These are phyloP conservation scores for Thermophis baileyi DNA, from an alignment of 2,113 vertebrate genomes.

Conservation along the genomic window DNA sequence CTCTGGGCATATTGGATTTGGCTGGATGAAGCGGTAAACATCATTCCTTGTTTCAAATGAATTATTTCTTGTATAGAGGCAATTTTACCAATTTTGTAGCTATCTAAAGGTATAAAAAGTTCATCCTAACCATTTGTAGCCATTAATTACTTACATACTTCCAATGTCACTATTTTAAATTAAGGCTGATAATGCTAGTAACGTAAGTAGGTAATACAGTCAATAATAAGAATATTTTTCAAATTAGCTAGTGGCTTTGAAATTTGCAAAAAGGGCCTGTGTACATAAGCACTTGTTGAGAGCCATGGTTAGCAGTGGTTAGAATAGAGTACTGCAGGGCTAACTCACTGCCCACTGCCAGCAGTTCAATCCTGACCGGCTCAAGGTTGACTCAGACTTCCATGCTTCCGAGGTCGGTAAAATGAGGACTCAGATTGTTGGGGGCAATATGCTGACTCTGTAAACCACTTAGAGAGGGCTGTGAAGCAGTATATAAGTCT, in stretches of 20 bases:
- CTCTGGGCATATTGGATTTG: background rate
- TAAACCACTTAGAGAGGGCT: too few relatives aligned
- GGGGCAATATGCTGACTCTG: too few relatives aligned
- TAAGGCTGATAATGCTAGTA: conserved; percentile 12
- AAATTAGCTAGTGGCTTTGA: conserved; percentile 20
- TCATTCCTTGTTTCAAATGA: background rate
- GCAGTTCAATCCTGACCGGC: too few relatives aligned
- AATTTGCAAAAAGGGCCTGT: background rate
- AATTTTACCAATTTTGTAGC: conserved; percentile 49
- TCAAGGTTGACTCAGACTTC: too few relatives aligned
- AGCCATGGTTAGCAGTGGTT: too few relatives aligned
- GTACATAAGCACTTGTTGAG: background rate
- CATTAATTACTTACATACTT: background rate
- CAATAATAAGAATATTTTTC: conserved; percentile 28
- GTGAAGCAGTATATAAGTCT: too few relatives aligned
- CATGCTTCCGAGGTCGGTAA: too few relatives aligned
- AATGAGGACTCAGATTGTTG: too few relatives aligned
- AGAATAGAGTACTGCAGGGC: too few relatives aligned
- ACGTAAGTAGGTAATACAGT: background rate
- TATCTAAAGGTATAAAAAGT: conserved; percentile 60
- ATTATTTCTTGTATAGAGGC: background rate
- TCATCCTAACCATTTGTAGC: background rate
- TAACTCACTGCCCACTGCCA: too few relatives aligned
- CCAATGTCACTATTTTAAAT: background rate
- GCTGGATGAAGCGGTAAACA: background rate